Conservation (phyloP, 2,797 vertebrate species). For the Notamacropus eugenii region DNA sequence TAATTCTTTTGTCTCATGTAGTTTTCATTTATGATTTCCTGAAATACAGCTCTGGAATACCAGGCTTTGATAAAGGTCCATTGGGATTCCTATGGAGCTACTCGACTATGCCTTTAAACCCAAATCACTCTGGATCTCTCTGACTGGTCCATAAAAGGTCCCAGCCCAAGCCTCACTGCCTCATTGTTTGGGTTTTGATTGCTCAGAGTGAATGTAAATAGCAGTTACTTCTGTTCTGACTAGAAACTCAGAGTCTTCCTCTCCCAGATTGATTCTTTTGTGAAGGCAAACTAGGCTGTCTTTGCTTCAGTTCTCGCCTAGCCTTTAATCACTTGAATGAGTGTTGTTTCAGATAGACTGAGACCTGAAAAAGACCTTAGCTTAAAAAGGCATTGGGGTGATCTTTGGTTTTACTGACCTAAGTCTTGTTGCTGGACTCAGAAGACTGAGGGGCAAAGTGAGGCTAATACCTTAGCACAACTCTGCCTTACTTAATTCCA, state of each 20-base stretch:
- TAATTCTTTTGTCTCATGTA: not conserved
- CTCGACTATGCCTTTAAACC: not conserved
- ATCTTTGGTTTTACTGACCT: not conserved
- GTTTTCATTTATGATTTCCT: not conserved
- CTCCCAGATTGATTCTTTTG: no score
- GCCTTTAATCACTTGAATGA: not conserved
- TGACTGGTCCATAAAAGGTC: not conserved
- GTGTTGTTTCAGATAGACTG: not conserved
- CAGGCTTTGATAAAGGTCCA: not conserved
- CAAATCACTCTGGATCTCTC: not conserved
- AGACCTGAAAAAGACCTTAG: not conserved
- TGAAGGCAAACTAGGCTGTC: no score
- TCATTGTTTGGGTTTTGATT: no score
- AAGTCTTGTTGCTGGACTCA: not conserved
- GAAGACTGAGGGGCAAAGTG: not conserved
- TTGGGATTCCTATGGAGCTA: not conserved
- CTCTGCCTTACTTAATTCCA: not conserved
- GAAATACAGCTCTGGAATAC: not conserved
- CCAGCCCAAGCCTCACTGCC: not conserved
- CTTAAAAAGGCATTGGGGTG: not conserved
- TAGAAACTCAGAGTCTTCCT: no score
- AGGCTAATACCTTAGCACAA: not conserved
- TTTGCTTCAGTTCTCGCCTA: not conserved
- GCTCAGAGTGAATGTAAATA: no score
- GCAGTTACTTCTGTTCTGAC: no score